Percentiles rank a stretch among this genome's conserved stretches.
phyloP scores from a whole-genome alignment of 2,113 vertebrate species.

The Callorhinus ursinus region DNA sequence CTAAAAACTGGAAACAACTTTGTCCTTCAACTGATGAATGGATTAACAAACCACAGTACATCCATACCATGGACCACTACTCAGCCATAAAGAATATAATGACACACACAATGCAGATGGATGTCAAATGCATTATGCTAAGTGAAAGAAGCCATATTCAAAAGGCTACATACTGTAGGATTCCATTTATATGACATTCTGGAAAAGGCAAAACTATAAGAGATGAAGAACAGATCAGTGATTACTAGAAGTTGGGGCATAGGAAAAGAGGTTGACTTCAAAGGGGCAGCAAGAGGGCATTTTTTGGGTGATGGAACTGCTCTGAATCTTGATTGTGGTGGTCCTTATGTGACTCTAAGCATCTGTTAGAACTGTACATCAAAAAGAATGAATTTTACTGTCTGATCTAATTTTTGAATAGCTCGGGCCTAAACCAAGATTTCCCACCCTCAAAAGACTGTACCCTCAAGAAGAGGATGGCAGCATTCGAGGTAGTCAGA shows the following conservation, averaged over 20 bases:
- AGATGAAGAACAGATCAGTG: not conserved
- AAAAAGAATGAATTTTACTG: not conserved
- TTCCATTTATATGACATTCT: not conserved
- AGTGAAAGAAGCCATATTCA: conserved; percentile 23
- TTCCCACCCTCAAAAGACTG: not conserved
- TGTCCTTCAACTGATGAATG: not conserved
- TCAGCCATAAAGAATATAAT: not conserved
- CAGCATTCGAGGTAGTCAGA: not conserved
- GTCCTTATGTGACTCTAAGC: not conserved
- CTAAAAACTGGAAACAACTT: not conserved
- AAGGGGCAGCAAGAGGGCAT: not conserved
- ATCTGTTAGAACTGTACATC: not conserved
- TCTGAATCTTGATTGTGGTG: not conserved
- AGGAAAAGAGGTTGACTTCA: not conserved
- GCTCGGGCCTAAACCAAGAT: not conserved
- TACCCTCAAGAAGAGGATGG: not conserved
- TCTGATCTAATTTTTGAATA: conserved; percentile 1
- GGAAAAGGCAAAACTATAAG: conserved; percentile 24
- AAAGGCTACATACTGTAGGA: not conserved
- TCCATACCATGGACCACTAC: not conserved
- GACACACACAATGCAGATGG: not conserved
- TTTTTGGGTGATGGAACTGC: not conserved
- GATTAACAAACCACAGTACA: not conserved
- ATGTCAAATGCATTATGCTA: not conserved
- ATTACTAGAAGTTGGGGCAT: not conserved